Conservation (phyloP, 1,140 invertebrate species). For the Pollicipes pollicipes region DNA sequence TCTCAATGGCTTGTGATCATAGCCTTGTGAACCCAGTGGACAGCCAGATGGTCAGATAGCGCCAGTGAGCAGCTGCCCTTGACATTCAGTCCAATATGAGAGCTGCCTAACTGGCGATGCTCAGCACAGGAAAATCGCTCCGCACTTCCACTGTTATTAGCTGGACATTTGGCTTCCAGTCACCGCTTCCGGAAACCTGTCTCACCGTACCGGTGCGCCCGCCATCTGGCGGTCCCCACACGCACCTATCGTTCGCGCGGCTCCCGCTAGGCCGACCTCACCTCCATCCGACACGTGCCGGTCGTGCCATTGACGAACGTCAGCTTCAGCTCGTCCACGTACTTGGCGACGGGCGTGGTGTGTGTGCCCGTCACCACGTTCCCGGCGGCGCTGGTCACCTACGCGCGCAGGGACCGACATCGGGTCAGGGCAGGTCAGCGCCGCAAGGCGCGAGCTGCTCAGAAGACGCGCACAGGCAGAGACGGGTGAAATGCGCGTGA, state of each 20-base stretch:
- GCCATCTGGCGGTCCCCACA: not conserved
- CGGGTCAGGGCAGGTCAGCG: not conserved
- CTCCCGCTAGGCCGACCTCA: not conserved
- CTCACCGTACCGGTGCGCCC: no score
- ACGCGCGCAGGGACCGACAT: not conserved
- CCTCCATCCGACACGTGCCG: not conserved
- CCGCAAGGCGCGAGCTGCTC: not conserved
- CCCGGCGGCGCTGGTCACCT: conserved; percentile 18
- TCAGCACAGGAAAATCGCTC: conserved; percentile 8
- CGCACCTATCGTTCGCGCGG: not conserved
- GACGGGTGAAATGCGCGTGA: not conserved
- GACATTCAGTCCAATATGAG: no score
- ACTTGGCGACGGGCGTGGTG: conserved; percentile 26
- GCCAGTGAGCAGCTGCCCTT: no score
- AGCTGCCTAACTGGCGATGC: not conserved
- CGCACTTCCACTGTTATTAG: not conserved
- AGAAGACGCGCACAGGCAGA: not conserved
- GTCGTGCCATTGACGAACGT: conserved; percentile 18
- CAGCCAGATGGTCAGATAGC: no score
- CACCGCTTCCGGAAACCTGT: not conserved
- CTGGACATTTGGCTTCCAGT: not conserved
- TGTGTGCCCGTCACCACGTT: conserved; percentile 25
- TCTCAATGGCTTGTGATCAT: no score
- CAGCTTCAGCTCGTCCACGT: conserved; percentile 29
- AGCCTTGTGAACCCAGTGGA: no score